A percentile compares a stretch with the other conserved stretches of the same genome.
Evolutionary conservation across 2,888 invertebrate genomes (phyloP).

Genomic region (Melangyna quadrimaculata): DNA sequence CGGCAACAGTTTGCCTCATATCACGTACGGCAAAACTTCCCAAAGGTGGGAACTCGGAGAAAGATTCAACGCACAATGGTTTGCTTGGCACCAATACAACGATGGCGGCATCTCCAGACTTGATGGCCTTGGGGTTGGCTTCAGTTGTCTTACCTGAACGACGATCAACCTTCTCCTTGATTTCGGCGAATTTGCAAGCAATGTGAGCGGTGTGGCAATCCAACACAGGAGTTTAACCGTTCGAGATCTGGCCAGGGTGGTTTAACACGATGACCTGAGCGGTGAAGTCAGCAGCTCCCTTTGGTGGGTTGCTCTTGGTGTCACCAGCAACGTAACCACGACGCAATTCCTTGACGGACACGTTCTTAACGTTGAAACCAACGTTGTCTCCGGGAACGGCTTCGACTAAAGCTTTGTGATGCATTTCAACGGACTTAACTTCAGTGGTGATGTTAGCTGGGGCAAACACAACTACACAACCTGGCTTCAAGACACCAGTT

Average conservation of each 20-base stretch:
- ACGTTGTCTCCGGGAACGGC: slow-evolving; percentile 99
- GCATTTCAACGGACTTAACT: slow-evolving; percentile 99
- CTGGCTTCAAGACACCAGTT: slow-evolving; percentile 98
- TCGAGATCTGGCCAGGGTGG: slow-evolving; percentile 99
- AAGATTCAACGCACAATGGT: slow-evolving; percentile 99
- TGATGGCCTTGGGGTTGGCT: slow-evolving; percentile 96
- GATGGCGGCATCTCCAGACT: slow-evolving; percentile 98
- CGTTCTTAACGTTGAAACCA: slow-evolving; percentile 99
- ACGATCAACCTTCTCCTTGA: slow-evolving; percentile 99
- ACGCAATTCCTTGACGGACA: slow-evolving; percentile 99
- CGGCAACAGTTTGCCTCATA: slow-evolving; percentile 99
- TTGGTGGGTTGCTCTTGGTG: slow-evolving; percentile 98
- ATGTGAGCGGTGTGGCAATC: slow-evolving; percentile 99
- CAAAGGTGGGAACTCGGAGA: slow-evolving; percentile 98
- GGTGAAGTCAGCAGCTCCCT: slow-evolving; percentile 95
- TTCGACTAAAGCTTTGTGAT: slow-evolving; percentile 98
- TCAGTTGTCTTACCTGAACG: slow-evolving; percentile 98
- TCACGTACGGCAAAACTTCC: slow-evolving; percentile 99
- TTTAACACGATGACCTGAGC: slow-evolving; percentile 99
- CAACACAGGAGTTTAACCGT: slow-evolving; percentile 99
- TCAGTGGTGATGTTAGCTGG: slow-evolving; percentile 98
- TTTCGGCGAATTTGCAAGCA: slow-evolving; percentile 99
- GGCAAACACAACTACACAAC: slow-evolving; percentile 98
- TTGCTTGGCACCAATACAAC: slow-evolving; percentile 97
- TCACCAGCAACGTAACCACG: slow-evolving; percentile 99